Evolutionary conservation across 2,113 vertebrate genomes (phyloP), one percentile per base, ranked within the genome.

Genomic region (Limnothrissa miodon): DNA sequence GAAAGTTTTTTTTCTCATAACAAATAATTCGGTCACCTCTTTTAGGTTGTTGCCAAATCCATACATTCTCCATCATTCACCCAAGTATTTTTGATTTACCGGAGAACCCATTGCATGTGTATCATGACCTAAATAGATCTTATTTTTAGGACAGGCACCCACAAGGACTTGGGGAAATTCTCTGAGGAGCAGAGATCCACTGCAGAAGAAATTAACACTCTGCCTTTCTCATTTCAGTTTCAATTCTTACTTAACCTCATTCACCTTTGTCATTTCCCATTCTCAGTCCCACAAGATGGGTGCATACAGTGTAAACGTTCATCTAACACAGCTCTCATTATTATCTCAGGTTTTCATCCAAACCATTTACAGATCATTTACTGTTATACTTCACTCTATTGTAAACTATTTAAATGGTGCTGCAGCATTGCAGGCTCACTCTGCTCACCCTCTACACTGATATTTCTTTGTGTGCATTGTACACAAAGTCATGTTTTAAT

Each of bases 61-160:
- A 48, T 48, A 15, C 51, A 56, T 23, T 23, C 4, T 56, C 19
- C 23, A n/a, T 59, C 70, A 81, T 81, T 45, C 81, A n/a, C 83
- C 29, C 15, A 25, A 13, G 39, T 39, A 81, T 42, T 25, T 66
- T 33, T 4, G 29, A 33, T 70, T 5, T 42, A 53, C 59, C 39
- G 2, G 74, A 66, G 45, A 86, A 84, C 51, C 56, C 36, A 5
- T 80, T n/a, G 46, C 82, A 48, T 81, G 66, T 81, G 82, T 10
- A 33, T 81, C 53, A 51, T 85, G 84, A 79, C 42, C 84, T 51
- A 53, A 53, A 83, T 74, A 70, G 23, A 25, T 39, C 74, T 83
- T n/a, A 21, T 85, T 85, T 42, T 56, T 79, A 80, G 56, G 25
- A 44, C 9, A 4, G 36, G 15, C 45, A 46, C 39, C 51, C 39